Evolutionary conservation across 2,888 invertebrate species (phyloP), one percentile per base, ranked within the genome.

Genomic region (Synergus umbraculus): DNA sequence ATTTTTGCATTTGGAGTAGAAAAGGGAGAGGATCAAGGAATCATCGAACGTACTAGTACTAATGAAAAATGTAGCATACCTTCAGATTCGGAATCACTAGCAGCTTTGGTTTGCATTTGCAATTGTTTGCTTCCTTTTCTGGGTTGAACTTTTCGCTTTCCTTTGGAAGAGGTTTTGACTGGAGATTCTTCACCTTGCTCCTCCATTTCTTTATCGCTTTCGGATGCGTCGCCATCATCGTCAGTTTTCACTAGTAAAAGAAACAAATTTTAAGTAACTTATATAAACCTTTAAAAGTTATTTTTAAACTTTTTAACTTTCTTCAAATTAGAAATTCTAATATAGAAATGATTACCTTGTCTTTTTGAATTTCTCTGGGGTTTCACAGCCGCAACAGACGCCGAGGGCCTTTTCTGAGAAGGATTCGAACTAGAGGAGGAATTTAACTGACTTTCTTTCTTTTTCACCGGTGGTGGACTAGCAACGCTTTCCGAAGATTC

Each of bases 51-150:
- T 18, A 44, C 2, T 46, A n/a, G 43, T 41, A 13, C 43, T 18
- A 10, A 12, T 67, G 46, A 46, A 65, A 41, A 63, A 43, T 79
- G 43, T 77, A 13, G 67, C 63, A 64, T 86, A 92, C 92, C 95
- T n/a, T 96, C 96, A 0, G 95, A 95, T 87, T 96, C 95, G 0
- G 95, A 94, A 86, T 96, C 95, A 0, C 94, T 95, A 85, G 93
- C 93, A 76, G 92, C 92, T 86, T 95, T 94, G 8, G 89, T 81
- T 81, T 89, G 90, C 80, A 89, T 83, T 78, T 89, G 91, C 15
- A 90, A 77, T 18, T 89, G 84, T 83, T 91, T 92, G 82, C 88
- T 90, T 49, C 89, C 89, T 84, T 91, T 91, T n/a, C 91, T 85
- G 0, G 90, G 85, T 83, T 86, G 90, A 67, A 88, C 76, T 85